These are phyloP conservation scores for Leucophenga maculata DNA, from an alignment of 2,888 invertebrate species.

Conservation along the genomic window DNA sequence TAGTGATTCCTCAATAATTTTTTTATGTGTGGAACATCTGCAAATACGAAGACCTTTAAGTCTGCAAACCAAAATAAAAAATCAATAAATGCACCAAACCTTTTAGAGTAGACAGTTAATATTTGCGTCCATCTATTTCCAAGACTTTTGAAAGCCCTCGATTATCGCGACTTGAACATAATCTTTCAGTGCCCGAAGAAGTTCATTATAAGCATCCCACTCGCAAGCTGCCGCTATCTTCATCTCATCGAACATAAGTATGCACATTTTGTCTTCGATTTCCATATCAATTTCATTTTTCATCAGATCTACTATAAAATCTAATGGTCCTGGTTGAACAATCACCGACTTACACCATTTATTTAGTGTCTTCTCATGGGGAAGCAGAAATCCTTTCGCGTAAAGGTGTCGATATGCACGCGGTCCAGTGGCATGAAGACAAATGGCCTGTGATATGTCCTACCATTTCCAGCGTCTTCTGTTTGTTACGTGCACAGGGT, in stretches of 20 bases:
- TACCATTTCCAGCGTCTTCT: too few relatives aligned
- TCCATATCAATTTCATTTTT: neutral
- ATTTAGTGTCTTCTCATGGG: neutral
- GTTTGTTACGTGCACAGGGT: too few relatives aligned
- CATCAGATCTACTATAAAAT: constrained; percentile 1
- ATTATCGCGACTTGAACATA: neutral
- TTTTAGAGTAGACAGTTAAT: neutral
- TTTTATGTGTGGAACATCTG: too few relatives aligned
- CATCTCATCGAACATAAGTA: neutral
- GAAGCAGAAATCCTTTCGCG: constrained; percentile 8
- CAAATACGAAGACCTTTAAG: too few relatives aligned
- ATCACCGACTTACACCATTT: constrained; percentile 6
- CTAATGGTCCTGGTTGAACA: neutral
- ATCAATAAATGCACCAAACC: too few relatives aligned
- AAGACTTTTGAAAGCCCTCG: constrained; percentile 5
- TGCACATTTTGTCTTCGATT: constrained; percentile 10
- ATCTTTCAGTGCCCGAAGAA: too few relatives aligned
- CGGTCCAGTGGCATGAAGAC: constrained; percentile 11
- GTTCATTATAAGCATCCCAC: too few relatives aligned
- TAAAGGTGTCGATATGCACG: constrained; percentile 2
- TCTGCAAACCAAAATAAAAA: too few relatives aligned
- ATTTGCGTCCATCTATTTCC: neutral
- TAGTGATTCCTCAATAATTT: too few relatives aligned
- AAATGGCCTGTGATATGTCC: too few relatives aligned
- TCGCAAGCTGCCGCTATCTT: too few relatives aligned